Conservation (phyloP, 2,797 vertebrate species). For the Ctenopoma kingsleyae region DNA sequence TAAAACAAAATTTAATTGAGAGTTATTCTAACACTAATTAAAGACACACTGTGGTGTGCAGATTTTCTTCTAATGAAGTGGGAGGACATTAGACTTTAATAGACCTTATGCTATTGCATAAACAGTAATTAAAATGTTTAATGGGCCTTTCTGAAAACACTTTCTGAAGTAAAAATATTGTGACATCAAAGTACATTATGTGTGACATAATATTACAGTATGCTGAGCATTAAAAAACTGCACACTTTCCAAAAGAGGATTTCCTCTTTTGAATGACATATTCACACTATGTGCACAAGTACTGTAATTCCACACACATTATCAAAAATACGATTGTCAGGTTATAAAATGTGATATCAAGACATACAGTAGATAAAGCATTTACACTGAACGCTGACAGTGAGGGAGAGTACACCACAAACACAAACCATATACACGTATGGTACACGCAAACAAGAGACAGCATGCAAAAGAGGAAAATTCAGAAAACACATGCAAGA, state of each 20-base stretch:
- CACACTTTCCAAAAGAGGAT: background rate
- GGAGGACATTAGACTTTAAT: background rate
- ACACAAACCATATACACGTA: slow-evolving; percentile 44
- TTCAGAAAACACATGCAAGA: slow-evolving; percentile 79
- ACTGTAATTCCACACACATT: slow-evolving; percentile 46
- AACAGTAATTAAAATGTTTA: slow-evolving; percentile 23
- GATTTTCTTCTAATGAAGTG: slow-evolving; percentile 9
- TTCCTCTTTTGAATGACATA: slow-evolving; percentile 27
- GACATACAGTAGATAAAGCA: slow-evolving; percentile 59
- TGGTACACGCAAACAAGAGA: slow-evolving; percentile 64
- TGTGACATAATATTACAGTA: slow-evolving; percentile 6
- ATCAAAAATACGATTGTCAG: slow-evolving; percentile 58
- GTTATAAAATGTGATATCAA: slow-evolving; percentile 64
- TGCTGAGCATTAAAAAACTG: slow-evolving; percentile 13
- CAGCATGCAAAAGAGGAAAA: slow-evolving; percentile 62
- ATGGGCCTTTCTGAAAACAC: background rate
- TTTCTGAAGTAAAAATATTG: slow-evolving; percentile 3
- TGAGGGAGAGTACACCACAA: slow-evolving; percentile 47
- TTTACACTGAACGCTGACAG: slow-evolving; percentile 65
- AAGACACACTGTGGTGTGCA: slow-evolving; percentile 14
- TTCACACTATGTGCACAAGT: slow-evolving; percentile 48
- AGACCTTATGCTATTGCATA: slow-evolving; percentile 14
- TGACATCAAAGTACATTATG: slow-evolving; percentile 2
- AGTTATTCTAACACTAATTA: slow-evolving; percentile 13
- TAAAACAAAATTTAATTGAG: slow-evolving; percentile 10